phyloP scores from a whole-genome alignment of 2,888 invertebrate genomes.

The Chrysomela aeneicollis region DNA sequence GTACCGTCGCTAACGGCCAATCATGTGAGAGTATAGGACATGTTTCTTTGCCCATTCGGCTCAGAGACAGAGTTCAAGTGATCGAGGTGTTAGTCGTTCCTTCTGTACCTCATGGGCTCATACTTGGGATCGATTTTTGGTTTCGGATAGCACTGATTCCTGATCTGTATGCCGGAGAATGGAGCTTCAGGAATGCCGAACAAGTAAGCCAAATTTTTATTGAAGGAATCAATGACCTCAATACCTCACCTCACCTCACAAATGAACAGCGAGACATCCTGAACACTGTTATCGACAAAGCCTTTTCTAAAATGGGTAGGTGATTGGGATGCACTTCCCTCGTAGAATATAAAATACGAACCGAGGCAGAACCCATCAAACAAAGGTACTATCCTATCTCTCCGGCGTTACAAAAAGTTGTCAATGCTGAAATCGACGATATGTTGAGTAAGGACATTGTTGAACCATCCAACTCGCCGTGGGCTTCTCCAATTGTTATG shows the following conservation, averaged over 20 bases:
- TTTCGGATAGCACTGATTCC: neutral
- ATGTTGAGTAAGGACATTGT: constrained; percentile 45
- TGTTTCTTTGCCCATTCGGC: neutral
- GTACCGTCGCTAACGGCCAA: neutral
- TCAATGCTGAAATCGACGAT: constrained; percentile 39
- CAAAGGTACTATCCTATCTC: constrained; percentile 36
- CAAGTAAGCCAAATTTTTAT: neutral
- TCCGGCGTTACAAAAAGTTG: constrained; percentile 26
- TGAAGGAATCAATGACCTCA: constrained; percentile 9
- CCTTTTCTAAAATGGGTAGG: constrained; percentile 22
- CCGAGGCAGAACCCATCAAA: constrained; percentile 33
- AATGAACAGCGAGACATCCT: constrained; percentile 1
- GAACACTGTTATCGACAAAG: constrained; percentile 22
- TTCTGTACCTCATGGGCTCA: neutral
- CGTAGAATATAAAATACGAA: constrained; percentile 29
- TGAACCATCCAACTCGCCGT: constrained; percentile 47
- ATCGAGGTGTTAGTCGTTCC: neutral
- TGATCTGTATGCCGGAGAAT: neutral
- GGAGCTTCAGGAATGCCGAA: neutral
- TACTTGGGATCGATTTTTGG: neutral
- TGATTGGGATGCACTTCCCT: constrained; percentile 29
- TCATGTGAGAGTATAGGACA: neutral
- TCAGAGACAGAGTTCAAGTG: neutral
- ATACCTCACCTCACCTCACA: constrained; percentile 13
- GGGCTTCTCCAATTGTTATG: constrained; percentile 46